These are phyloP conservation scores for Cinclus mexicanus DNA, from an alignment of 2,113 vertebrate genomes.

Conservation along the genomic window DNA sequence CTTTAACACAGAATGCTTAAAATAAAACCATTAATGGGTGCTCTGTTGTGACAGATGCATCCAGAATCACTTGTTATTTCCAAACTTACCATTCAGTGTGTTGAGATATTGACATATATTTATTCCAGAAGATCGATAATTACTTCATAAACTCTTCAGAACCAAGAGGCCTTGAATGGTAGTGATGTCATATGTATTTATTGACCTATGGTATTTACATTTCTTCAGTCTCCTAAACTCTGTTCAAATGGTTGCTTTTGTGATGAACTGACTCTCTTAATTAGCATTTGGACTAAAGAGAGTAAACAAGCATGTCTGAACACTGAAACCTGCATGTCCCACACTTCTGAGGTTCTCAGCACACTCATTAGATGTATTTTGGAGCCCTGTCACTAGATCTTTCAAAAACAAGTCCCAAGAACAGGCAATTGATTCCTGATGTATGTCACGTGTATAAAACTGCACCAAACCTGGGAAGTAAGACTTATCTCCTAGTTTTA, in stretches of 20 bases:
- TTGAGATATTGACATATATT: neutral
- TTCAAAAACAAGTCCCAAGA: neutral
- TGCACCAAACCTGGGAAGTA: neutral
- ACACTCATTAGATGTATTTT: neutral
- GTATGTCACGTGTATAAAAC: accelerated
- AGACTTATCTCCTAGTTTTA: neutral
- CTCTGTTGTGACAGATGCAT: neutral
- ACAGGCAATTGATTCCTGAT: neutral
- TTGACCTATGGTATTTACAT: neutral
- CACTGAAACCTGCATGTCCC: neutral
- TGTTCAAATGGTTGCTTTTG: neutral
- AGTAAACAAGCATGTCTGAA: neutral
- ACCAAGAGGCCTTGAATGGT: neutral
- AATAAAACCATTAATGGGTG: neutral
- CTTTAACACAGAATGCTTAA: neutral
- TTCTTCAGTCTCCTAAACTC: neutral
- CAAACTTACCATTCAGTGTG: neutral
- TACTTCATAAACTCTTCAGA: neutral
- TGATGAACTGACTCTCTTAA: neutral
- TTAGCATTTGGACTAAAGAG: neutral
- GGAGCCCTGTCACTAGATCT: neutral
- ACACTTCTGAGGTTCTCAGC: neutral
- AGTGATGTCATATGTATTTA: neutral
- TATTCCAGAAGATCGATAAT: neutral
- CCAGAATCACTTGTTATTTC: neutral